Conservation (phyloP, 2,113 vertebrate species). For the Arvicanthis niloticus region DNA sequence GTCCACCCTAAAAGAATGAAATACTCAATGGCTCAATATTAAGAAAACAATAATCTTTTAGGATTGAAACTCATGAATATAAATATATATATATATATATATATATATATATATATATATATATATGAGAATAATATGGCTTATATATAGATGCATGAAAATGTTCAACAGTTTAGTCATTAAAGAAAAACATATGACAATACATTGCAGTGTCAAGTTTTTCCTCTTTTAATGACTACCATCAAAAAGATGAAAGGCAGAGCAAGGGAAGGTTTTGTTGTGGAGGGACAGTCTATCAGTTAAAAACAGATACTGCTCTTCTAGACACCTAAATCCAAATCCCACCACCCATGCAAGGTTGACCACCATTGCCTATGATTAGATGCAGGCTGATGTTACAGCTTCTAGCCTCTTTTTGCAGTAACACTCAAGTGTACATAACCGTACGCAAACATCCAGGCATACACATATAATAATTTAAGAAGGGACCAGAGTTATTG, state of each 20-base stretch:
- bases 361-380: background rate
- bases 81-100: too few species aligned
- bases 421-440: background rate
- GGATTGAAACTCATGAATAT: background rate
- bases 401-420: background rate
- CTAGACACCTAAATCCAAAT: background rate
- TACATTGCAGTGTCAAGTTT: rapidly evolving
- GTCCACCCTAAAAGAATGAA: background rate
- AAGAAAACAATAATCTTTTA: background rate
- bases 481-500: background rate
- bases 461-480: background rate
- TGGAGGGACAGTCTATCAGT: background rate
- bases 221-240: too few species aligned
- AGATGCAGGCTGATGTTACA: background rate
- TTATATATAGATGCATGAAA: background rate
- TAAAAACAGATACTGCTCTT: background rate
- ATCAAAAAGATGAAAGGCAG: background rate
- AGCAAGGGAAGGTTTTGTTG: background rate
- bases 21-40: background rate
- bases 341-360: background rate
- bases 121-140: too few species aligned
- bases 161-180: background rate
- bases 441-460: background rate
- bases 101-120: too few species aligned
- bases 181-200: background rate